These are phyloP conservation scores for Ophion obscuratus DNA, from an alignment of 2,888 invertebrate genomes.

Conservation along the genomic window DNA sequence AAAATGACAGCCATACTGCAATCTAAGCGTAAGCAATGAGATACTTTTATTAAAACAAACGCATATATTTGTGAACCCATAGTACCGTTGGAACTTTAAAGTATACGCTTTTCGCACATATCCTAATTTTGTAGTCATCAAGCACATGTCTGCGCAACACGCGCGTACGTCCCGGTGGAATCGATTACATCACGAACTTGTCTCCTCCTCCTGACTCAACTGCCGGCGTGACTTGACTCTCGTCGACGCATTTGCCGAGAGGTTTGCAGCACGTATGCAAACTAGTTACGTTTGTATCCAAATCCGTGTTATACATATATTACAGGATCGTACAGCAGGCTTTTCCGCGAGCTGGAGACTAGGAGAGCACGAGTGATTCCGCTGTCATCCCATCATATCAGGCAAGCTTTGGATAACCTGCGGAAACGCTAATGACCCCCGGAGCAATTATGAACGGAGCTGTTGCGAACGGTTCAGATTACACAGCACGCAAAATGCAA, in stretches of 20 bases:
- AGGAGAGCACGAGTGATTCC: constrained; percentile 35
- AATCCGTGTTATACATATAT: constrained; percentile 6
- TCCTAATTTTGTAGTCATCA: constrained; percentile 41
- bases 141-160: constrained; percentile 17
- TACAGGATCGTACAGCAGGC: neutral
- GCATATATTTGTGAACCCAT: too few relatives aligned
- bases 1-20: too few relatives aligned
- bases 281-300: constrained; percentile 50
- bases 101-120: neutral
- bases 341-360: constrained; percentile 47
- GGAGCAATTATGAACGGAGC: constrained; percentile 46
- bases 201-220: constrained; percentile 20
- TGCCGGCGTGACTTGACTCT: constrained; percentile 51
- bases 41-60: too few relatives aligned
- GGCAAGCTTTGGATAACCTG: constrained; percentile 45
- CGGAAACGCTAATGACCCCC: constrained; percentile 47
- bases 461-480: constrained; percentile 50
- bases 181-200: constrained; percentile 49
- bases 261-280: constrained; percentile 54
- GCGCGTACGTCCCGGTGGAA: constrained; percentile 21
- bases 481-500: constrained; percentile 39
- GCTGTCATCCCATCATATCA: constrained; percentile 56
- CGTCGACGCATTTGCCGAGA: constrained; percentile 54
- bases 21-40: too few relatives aligned
- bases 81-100: neutral